These are phyloP conservation scores for Spinibarbus caldwelli DNA, from an alignment of 2,797 vertebrate genomes.

Conservation along the genomic window DNA sequence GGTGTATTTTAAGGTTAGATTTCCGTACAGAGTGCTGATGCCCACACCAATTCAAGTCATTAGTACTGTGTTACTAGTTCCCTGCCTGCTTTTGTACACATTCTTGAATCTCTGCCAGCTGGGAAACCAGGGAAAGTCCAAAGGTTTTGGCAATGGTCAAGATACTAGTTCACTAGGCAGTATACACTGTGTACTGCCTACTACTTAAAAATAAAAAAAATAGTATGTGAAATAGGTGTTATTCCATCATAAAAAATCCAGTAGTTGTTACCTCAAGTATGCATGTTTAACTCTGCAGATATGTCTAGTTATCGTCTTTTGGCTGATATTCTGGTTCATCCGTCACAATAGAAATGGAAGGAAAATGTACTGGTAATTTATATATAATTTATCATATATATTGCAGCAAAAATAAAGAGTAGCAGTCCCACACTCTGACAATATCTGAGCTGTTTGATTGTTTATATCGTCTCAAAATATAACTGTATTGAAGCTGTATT, in stretches of 20 bases:
- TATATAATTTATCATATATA: neutral
- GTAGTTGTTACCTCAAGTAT: neutral
- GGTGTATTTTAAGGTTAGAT: neutral
- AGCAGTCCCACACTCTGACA: neutral
- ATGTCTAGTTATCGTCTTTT: neutral
- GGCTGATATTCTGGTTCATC: neutral
- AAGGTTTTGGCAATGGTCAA: neutral
- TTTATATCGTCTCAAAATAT: neutral
- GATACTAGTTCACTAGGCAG: neutral
- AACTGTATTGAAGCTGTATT: neutral
- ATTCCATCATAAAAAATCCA: neutral
- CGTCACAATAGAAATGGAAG: neutral
- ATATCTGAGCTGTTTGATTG: no score
- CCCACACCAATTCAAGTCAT: neutral
- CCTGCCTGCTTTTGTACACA: conserved; percentile 1
- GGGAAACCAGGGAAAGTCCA: neutral
- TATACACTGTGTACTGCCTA: neutral
- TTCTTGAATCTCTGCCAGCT: neutral
- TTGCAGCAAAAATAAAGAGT: neutral
- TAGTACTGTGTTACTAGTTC: neutral
- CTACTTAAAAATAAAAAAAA: neutral
- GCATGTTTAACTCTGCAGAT: neutral
- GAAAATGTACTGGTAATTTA: neutral
- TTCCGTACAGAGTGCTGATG: neutral
- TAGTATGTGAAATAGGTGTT: neutral